phyloP scores from a whole-genome alignment of 2,113 vertebrate genomes.

The Apteryx mantelli region DNA sequence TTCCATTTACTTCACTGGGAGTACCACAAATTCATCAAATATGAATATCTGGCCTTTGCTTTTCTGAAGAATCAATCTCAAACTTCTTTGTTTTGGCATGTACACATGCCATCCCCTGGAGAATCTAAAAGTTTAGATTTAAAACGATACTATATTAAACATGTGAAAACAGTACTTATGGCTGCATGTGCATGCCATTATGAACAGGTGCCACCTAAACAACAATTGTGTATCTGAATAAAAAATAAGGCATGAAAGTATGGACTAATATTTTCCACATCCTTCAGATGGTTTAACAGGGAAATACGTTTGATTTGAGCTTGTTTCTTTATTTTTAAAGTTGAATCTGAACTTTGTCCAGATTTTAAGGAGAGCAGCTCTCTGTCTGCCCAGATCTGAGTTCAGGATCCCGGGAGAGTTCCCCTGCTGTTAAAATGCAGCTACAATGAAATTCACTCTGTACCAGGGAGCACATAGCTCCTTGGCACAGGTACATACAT shows the following conservation, averaged over 20 bases:
- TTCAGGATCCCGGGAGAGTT: neutral
- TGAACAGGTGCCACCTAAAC: neutral
- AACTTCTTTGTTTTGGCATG: neutral
- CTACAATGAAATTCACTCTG: neutral
- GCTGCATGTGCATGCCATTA: fast-evolving
- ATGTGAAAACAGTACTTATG: neutral
- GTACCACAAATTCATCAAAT: neutral
- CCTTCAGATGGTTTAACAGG: neutral
- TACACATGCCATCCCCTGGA: neutral
- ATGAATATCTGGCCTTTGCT: neutral
- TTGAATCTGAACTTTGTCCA: neutral
- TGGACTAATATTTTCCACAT: neutral
- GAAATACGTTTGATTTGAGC: neutral
- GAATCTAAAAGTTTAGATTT: neutral
- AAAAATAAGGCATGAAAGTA: neutral
- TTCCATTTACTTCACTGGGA: neutral
- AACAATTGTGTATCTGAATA: neutral
- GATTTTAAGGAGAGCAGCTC: neutral
- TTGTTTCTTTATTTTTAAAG: neutral
- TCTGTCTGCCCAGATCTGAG: neutral
- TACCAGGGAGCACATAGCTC: neutral
- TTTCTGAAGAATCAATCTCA: neutral
- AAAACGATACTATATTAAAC: neutral
- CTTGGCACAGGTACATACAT: no score
- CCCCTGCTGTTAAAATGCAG: neutral